Conservation (phyloP, 2,888 invertebrate genomes). For the Drosophila meridionalis region DNA sequence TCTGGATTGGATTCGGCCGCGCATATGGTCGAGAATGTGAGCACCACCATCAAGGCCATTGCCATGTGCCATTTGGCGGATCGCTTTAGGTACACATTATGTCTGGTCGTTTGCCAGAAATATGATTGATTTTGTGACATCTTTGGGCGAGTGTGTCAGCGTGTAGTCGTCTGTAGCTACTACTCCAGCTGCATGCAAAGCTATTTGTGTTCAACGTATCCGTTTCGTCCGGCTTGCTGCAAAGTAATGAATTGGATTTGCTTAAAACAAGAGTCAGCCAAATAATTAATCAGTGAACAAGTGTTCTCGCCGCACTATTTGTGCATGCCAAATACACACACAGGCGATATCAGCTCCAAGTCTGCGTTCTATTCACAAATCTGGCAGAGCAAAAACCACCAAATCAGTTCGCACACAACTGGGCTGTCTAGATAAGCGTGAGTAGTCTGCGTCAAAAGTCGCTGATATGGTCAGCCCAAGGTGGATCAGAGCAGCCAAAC, state of each 20-base stretch:
- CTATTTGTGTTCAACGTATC: slow-evolving; percentile 44
- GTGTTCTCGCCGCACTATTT: slow-evolving; percentile 57
- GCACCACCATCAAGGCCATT: slow-evolving; percentile 80
- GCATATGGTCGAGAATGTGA: slow-evolving; percentile 83
- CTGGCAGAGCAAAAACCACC: slow-evolving; percentile 24
- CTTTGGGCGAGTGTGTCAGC: slow-evolving; percentile 40
- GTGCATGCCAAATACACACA: slow-evolving; percentile 52
- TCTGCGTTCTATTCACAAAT: slow-evolving; percentile 54
- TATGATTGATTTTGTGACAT: slow-evolving; percentile 85
- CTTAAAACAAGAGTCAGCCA: slow-evolving; percentile 38
- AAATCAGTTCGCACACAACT: slow-evolving; percentile 31
- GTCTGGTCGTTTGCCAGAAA: slow-evolving; percentile 84
- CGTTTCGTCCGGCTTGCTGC: slow-evolving; percentile 50
- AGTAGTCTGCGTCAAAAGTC: slow-evolving; percentile 67
- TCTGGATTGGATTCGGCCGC: slow-evolving; percentile 78
- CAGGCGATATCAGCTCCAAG: slow-evolving; percentile 36
- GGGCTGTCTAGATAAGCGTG: slow-evolving; percentile 49
- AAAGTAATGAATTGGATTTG: slow-evolving; percentile 54
- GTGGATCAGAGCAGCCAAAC: slow-evolving; percentile 8
- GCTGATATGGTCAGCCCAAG: slow-evolving; percentile 62
- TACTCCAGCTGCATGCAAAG: slow-evolving; percentile 36
- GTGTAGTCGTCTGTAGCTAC: background rate
- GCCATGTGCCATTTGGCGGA: slow-evolving; percentile 82
- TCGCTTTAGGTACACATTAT: slow-evolving; percentile 83
- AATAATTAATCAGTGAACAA: slow-evolving; percentile 58